Conservation (phyloP, 2,888 invertebrate genomes). For the Zygogramma bicolorata region DNA sequence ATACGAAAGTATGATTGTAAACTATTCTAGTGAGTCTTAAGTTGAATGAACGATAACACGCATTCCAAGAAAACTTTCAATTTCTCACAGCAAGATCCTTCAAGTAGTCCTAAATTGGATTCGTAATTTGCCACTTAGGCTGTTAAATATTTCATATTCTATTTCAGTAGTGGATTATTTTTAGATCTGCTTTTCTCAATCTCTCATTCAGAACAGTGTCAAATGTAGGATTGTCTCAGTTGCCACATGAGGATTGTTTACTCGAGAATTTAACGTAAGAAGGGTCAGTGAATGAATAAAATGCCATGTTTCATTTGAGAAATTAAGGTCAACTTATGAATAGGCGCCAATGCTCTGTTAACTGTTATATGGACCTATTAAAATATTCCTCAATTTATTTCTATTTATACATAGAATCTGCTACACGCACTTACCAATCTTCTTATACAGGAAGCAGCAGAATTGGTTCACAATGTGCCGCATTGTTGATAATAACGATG, state of each 20-base stretch:
- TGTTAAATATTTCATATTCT: background rate
- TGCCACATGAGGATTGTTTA: slow-evolving; percentile 1
- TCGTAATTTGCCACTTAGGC: background rate
- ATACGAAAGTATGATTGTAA: too few relatives aligned
- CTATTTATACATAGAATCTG: background rate
- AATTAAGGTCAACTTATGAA: slow-evolving; percentile 38
- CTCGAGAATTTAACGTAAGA: slow-evolving; percentile 19
- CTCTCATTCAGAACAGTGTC: slow-evolving; percentile 4
- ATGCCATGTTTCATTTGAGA: slow-evolving; percentile 27
- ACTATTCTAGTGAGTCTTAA: too few relatives aligned
- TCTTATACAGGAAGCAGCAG: slow-evolving; percentile 25
- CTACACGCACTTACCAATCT: slow-evolving; percentile 15
- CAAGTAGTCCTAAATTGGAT: background rate
- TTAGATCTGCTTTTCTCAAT: slow-evolving; percentile 16
- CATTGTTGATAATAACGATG: background rate
- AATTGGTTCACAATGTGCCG: slow-evolving; percentile 26
- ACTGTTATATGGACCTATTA: slow-evolving; percentile 27
- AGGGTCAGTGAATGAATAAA: slow-evolving; percentile 40
- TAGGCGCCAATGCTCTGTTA: slow-evolving; percentile 34
- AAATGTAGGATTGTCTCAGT: slow-evolving; percentile 11
- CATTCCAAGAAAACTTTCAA: background rate
- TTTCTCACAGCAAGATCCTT: background rate
- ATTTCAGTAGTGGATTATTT: slow-evolving; percentile 5
- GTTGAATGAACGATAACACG: too few relatives aligned
- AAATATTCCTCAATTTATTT: slow-evolving; percentile 30